These are phyloP conservation scores for Rhinichthys osculus DNA, from an alignment of 2,797 vertebrate genomes.

Conservation along the genomic window DNA sequence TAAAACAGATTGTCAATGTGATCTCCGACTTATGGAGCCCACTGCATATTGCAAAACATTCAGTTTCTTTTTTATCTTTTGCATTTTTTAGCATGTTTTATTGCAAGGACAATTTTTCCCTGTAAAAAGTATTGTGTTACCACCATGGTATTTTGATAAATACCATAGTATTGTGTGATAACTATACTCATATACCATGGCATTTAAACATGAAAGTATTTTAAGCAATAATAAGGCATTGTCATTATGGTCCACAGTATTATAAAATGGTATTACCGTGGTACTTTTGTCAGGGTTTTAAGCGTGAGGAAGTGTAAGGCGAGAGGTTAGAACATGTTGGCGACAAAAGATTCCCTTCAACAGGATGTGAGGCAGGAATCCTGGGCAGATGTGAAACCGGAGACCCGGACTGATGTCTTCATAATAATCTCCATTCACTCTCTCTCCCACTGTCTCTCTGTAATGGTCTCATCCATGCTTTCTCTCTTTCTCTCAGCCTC, in stretches of 20 bases:
- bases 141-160: neutral
- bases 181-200: neutral
- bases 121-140: neutral
- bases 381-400: constrained; percentile 70
- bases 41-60: neutral
- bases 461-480: constrained; percentile 46
- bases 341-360: constrained; percentile 59
- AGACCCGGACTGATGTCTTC: constrained; percentile 77
- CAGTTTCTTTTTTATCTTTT: neutral
- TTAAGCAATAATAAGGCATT: neutral
- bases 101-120: neutral
- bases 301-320: neutral
- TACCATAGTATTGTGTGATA: neutral
- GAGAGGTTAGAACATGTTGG: constrained; percentile 41
- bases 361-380: constrained; percentile 64
- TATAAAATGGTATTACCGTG: neutral
- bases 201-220: neutral
- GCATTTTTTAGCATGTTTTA: neutral
- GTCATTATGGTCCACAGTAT: neutral
- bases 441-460: constrained; percentile 47
- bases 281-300: constrained; percentile 8
- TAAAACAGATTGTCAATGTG: neutral
- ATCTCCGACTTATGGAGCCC: neutral
- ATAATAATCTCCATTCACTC: constrained; percentile 67
- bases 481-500: constrained; percentile 49